These are phyloP conservation scores for Andricus grossulariae DNA, from an alignment of 1,140 invertebrate species.

Conservation along the genomic window DNA sequence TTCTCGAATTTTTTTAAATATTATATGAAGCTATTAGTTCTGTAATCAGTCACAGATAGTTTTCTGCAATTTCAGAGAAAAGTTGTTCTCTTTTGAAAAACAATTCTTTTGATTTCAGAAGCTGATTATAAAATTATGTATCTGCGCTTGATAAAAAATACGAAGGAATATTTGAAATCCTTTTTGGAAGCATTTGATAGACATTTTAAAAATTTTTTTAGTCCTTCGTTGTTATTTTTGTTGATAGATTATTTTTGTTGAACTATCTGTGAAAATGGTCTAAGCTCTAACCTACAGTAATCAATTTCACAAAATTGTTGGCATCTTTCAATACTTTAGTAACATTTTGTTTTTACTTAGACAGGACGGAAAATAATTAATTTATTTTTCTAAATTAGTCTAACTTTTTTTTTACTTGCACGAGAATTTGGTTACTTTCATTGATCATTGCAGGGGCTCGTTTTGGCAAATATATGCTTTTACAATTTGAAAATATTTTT, in stretches of 20 bases:
- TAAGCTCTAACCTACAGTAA: neutral
- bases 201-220: neutral
- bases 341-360: neutral
- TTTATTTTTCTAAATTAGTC: neutral
- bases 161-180: too few species aligned
- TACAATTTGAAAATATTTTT: neutral
- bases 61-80: neutral
- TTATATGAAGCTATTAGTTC: neutral
- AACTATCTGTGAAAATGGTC: constrained; percentile 20
- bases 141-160: too few species aligned
- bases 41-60: neutral
- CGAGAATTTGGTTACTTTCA: constrained; percentile 5
- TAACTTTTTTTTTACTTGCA: constrained; percentile 12
- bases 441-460: neutral
- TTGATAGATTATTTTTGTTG: neutral
- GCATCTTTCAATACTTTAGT: constrained; percentile 3
- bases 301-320: constrained; percentile 14
- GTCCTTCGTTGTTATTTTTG: neutral
- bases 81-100: too few species aligned
- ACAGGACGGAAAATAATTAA: constrained; percentile 24
- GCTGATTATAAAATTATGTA: too few species aligned
- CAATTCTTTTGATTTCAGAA: too few species aligned
- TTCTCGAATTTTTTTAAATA: neutral
- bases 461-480: neutral
- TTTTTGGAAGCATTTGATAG: too few species aligned